Evolutionary conservation across 2,113 vertebrate species (phyloP), one percentile per base, ranked within the genome.

Genomic region (Hepsetus odoe): DNA sequence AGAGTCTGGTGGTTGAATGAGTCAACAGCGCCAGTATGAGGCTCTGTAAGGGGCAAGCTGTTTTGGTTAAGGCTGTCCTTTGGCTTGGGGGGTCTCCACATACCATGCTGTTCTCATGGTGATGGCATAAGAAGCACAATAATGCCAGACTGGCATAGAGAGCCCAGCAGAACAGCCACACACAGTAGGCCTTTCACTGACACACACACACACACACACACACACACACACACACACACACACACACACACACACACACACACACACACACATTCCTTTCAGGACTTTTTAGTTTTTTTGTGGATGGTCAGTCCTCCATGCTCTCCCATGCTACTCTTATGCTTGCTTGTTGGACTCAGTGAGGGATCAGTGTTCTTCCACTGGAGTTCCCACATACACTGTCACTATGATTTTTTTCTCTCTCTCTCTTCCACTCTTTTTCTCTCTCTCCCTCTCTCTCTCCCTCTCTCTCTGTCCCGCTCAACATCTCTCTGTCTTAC

Each of bases 141-240:
- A 93, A 92, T 89, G 91, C 83, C 80, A 24, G 85, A 83, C 91
- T 95, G 94, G 93, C 92, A 92, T 22, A 28, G 87, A 75, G 81
- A 84, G 83, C 89, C 76, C 73, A 80, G 68, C 68, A 55, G 79
- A 80, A 58, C 72, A 5, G 75, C 42, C 38, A 79, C 65, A 82
- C 83, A 96, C 93, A 94, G 90, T 92, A 85, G 79, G 89, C 74
- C 86, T 92, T 95, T 96, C 94, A 92, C 89, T 70, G 86, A 86
- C n/a, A 58, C 89, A 90, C 68, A 46, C 82, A 38, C 80, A 86
- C 83, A 85, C 87, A 90, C 24, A 76, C 24, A 24, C 12, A 67
- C 64, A 72, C 40, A 72, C 55, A 55, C 61, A 59, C 61, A 40
- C 26, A 56, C 24, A 38, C 35, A 46, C 61, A 61, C n/a, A 44